Base-by-base conservation (phyloP, 2,113 vertebrate genomes). In the Raphicerus campestris region DNA sequence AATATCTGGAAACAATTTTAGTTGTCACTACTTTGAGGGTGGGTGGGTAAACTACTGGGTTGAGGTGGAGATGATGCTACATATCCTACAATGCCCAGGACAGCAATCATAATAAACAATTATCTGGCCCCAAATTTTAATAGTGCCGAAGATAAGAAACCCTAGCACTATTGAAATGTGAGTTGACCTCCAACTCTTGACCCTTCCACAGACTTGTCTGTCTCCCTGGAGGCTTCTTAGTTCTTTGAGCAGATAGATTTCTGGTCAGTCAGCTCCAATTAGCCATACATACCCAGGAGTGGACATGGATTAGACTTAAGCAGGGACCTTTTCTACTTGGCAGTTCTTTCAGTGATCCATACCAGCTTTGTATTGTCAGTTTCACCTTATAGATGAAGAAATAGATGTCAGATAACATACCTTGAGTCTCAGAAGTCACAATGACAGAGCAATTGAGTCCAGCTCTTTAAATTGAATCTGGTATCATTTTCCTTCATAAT, bases 381-480 rank as follows among this genome's bases (percentile, higher is more conserved):
- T 83, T n/a, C 42, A 75, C 63, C 58, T 84, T 83, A 80, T 32
- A 75, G 78, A 91, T 49, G 30, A 83, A 96, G 82, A 96, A 86
- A 91, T 30, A 49, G 58, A 96, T n/a, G 70, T 78, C 92, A 91
- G 90, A 96, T 86, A 86, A 81, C 19, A 87, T 73, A 84, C 24
- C 60, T 81, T 0, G 1, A 42, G 32, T 78, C 14, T 49, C 78
- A 86, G 93, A 94, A 70, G 16, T 26, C 47, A 87, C 77, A 77
- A 14, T 73, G 47, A 63, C 32, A 92, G 47, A 85, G 28, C 24
- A 85, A 73, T 56, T 70, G 82, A 97, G 45, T 49, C 70, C 16
- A 61, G 55, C 39, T 80, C 51, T 91, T 97, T 49, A 87, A 98
- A 87, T 60, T 61, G 35, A 93, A 88, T 82, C 30, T 22, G 39